Conservation (phyloP, 2,888 invertebrate species). For the Leptopilina syphax region DNA sequence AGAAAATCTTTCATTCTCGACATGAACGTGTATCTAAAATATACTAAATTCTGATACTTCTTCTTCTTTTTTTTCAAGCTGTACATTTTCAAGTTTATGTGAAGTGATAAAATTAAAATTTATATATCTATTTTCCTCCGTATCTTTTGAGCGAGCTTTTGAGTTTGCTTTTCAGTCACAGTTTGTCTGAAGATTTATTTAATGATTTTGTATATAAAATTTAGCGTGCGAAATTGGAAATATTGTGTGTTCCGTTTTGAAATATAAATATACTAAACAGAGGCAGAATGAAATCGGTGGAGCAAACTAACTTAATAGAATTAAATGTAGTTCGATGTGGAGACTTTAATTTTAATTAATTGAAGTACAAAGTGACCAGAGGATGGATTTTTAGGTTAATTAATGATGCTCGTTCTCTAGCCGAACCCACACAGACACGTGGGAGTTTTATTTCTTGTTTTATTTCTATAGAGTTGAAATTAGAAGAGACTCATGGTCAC, state of each 20-base stretch:
- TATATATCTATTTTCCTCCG: too few species aligned
- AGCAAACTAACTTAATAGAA: neutral
- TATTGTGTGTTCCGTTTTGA: neutral
- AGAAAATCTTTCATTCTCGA: neutral
- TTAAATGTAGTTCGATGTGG: slow-evolving; percentile 25
- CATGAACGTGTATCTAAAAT: too few species aligned
- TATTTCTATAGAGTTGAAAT: slow-evolving; percentile 25
- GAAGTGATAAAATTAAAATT: too few species aligned
- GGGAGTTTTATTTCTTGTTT: slow-evolving; percentile 6
- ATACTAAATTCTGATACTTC: neutral
- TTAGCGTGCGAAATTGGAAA: too few species aligned
- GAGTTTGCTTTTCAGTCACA: too few species aligned
- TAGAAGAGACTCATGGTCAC: slow-evolving; percentile 8
- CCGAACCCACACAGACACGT: slow-evolving; percentile 27
- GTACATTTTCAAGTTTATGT: too few species aligned
- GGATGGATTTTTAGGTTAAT: slow-evolving; percentile 38
- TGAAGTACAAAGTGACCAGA: neutral
- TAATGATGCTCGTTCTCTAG: slow-evolving; percentile 13
- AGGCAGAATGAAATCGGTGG: neutral
- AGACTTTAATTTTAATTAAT: slow-evolving; percentile 11
- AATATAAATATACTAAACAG: neutral
- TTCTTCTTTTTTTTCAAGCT: too few species aligned
- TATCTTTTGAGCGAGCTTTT: too few species aligned
- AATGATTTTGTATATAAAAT: too few species aligned
- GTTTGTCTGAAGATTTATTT: too few species aligned